Conservation (phyloP, 2,113 vertebrate genomes). For the Heterotilapia buettikoferi region DNA sequence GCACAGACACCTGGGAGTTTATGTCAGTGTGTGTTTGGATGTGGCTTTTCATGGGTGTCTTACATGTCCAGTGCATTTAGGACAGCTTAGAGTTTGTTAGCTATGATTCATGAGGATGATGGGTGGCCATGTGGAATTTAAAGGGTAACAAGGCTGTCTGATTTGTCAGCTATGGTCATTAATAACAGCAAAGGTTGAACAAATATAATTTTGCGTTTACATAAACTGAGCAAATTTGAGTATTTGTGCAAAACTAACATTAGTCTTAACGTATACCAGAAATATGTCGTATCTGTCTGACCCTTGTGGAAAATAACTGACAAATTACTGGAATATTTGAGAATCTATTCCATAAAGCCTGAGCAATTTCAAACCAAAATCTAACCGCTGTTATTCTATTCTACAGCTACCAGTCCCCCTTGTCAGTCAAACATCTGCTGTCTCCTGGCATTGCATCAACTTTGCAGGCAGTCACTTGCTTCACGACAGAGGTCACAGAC, state of each 20-base stretch:
- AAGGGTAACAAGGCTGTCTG: not conserved
- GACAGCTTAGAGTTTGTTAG: constrained; percentile 28
- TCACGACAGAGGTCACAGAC: constrained; percentile 31
- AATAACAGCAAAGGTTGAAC: not conserved
- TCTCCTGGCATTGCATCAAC: constrained; percentile 18
- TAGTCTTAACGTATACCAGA: not conserved
- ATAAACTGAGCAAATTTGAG: not conserved
- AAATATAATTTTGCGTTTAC: not conserved
- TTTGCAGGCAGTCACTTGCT: not conserved
- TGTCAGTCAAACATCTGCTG: constrained; percentile 42
- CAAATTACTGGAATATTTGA: not conserved
- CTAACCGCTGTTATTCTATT: not conserved
- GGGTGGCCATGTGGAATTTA: not conserved
- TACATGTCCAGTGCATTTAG: not conserved
- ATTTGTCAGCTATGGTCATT: not conserved
- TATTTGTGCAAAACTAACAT: not conserved
- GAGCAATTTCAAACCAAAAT: not conserved
- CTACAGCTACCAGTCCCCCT: not conserved
- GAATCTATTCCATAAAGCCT: not conserved
- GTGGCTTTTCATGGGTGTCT: constrained; percentile 8
- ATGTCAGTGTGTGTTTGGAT: constrained; percentile 46
- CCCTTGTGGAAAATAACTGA: not conserved
- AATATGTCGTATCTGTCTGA: not conserved
- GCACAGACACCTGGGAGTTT: constrained; percentile 69
- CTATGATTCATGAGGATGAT: constrained; percentile 45